Evolutionary conservation across 2,888 invertebrate species (phyloP), one percentile per base, ranked within the genome.

Genomic region (Blastobasis lacticolella): DNA sequence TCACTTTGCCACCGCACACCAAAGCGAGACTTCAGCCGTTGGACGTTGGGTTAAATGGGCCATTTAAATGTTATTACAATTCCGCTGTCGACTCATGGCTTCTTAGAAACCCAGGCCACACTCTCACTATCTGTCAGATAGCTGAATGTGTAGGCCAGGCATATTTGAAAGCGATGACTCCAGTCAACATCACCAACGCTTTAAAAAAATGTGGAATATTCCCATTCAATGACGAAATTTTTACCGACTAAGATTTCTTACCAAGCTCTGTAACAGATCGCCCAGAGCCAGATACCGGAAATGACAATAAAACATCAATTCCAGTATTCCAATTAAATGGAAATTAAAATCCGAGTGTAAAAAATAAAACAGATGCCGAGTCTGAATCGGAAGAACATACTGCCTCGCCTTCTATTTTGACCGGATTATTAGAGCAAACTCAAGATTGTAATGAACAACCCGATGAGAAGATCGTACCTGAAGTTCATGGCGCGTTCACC

Each of bases 51-150:
- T 63, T 76, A 7, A 75, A 40, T 40, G 40, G 40, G 6, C 40
- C 74, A 40, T 67, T 77, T 49, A 78, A 77, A 53, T 53, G 58
- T 55, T 53, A 55, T 52, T 69, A 68, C 48, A 63, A 66, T 57
- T 56, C 59, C 40, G 65, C 68, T 46, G 58, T 64, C 7, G 66
- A 71, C 57, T 53, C 58, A 9, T 75, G 69, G 68, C 51, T 73
- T 65, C 53, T 73, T 53, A 57, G 58, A 52, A 56, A 81, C 57
- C 75, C 73, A 46, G 74, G 76, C 10, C 40, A 40, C 2, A 40
- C 40, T 8, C 40, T 40, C 40, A 40, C 23, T 23, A 23, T 23
- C 23, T 4, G 4, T 40, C 40, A 40, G 40, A 4, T 40, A 40
- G 40, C 40, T 40, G 40, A 40, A 40, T 40, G 40, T 4, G 51